Base-by-base conservation (phyloP, 2,888 invertebrate species). In the Laspeyria flexula region DNA sequence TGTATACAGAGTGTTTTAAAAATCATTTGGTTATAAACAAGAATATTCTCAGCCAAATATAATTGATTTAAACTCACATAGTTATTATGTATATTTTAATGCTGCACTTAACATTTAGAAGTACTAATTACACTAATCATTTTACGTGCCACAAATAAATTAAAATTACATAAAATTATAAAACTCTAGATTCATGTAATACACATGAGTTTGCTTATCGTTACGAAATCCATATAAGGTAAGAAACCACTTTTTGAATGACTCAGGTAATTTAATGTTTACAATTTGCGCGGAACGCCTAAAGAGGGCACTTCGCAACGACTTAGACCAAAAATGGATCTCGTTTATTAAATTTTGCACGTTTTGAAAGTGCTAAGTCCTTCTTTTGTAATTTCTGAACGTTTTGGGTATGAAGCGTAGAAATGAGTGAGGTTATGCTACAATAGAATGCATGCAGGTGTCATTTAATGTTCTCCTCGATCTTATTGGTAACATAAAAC, bases 251-350 rank as follows among this genome's bases (percentile, higher is more conserved):
- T 44, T 61, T 46, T 55, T 43, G 43, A 56, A 55, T 56, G 55
- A 65, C 40, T 54, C 45, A 44, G 9, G 12, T 31, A 43, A 56
- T 46, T 55, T 55, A 46, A 50, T 56, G 46, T 49, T 29, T 12
- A 43, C 11, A 56, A 48, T 49, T 43, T 59, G 47, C 47, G 39
- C 31, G 15, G 18, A 33, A 38, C 39, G 39, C 38, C 42, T 18
- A 54, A 51, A 59, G 46, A 65, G 47, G 47, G 40, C 46, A 54
- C 55, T 56, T 45, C 53, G 68, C 66, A 74, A 73, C 18, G 52
- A 34, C 27, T 46, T 63, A 58, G 43, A 39, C 67, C 68, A 56
- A 75, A 80, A 73, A 71, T 65, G 64, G 73, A 45, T 29, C 55
- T 48, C 33, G 49, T 61, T 66, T 65, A 58, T 53, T 63, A 44